Conservation (phyloP, 2,888 invertebrate species). For the Pseudococcus jackbeardsleyi region DNA sequence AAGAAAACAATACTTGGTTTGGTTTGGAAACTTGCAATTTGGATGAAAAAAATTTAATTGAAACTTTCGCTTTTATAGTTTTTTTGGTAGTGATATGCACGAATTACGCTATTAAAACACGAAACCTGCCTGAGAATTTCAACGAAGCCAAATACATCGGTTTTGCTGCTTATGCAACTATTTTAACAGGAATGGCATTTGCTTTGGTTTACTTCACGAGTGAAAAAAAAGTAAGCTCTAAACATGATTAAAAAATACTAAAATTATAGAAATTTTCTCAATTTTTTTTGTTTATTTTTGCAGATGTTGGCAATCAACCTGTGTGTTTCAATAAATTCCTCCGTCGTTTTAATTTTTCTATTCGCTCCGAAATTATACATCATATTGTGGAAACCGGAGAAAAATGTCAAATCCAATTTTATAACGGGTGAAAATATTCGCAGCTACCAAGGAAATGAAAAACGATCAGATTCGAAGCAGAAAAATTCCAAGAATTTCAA, state of each 20-base stretch:
- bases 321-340: conserved; percentile 81
- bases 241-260: too few relatives aligned
- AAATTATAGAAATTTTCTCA: not conserved
- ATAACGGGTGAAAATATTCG: conserved; percentile 81
- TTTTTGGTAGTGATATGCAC: conserved; percentile 81
- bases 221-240: conserved; percentile 68
- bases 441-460: conserved; percentile 68
- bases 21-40: not conserved
- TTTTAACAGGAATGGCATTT: conserved; percentile 85
- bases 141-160: conserved; percentile 83
- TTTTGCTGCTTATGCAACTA: conserved; percentile 85
- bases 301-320: conserved; percentile 72
- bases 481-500: not conserved
- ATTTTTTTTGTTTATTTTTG: not conserved
- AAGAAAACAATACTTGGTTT: not conserved
- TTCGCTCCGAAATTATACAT: conserved; percentile 85
- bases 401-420: conserved; percentile 82
- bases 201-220: conserved; percentile 83
- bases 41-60: conserved; percentile 68
- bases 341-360: conserved; percentile 79
- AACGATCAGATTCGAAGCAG: too few relatives aligned
- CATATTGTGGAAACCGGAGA: conserved; percentile 80
- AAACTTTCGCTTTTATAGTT: conserved; percentile 80
- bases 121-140: conserved; percentile 86
- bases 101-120: conserved; percentile 81